phyloP scores from a whole-genome alignment of 2,113 vertebrate species.

The Egretta garzetta region DNA sequence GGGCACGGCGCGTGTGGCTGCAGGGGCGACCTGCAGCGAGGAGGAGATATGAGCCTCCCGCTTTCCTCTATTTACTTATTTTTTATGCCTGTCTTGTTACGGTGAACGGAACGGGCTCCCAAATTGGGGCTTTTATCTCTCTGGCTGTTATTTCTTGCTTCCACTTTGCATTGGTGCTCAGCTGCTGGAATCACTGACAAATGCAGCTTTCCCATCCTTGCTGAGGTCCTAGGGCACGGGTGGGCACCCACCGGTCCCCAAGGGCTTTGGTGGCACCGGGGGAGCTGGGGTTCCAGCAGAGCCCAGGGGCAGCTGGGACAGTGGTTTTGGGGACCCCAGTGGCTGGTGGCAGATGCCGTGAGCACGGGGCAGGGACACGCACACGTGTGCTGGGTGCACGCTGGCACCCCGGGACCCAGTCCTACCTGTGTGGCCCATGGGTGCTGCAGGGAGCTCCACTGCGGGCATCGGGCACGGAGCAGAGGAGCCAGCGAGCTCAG shows the following conservation, averaged over 20 bases:
- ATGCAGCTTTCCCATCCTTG: rapidly evolving
- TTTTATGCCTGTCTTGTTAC: background rate
- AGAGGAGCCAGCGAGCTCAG: background rate
- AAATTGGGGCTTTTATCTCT: background rate
- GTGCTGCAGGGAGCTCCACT: background rate
- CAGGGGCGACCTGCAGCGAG: background rate
- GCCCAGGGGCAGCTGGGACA: rapidly evolving
- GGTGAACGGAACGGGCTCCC: background rate
- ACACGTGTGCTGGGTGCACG: rapidly evolving
- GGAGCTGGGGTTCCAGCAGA: background rate
- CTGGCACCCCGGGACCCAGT: background rate
- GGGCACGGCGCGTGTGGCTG: background rate
- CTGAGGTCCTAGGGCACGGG: background rate
- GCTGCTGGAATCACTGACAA: background rate
- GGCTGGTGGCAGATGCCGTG: background rate
- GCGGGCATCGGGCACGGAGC: rapidly evolving
- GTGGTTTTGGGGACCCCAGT: background rate
- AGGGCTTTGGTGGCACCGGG: background rate
- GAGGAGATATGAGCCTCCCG: rapidly evolving
- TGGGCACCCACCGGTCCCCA: background rate
- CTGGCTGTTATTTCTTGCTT: background rate
- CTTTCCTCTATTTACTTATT: background rate
- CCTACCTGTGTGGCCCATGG: background rate
- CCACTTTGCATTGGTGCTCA: background rate
- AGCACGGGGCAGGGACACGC: background rate